Conservation (phyloP, 1,140 invertebrate genomes). For the Hetaerina americana region DNA sequence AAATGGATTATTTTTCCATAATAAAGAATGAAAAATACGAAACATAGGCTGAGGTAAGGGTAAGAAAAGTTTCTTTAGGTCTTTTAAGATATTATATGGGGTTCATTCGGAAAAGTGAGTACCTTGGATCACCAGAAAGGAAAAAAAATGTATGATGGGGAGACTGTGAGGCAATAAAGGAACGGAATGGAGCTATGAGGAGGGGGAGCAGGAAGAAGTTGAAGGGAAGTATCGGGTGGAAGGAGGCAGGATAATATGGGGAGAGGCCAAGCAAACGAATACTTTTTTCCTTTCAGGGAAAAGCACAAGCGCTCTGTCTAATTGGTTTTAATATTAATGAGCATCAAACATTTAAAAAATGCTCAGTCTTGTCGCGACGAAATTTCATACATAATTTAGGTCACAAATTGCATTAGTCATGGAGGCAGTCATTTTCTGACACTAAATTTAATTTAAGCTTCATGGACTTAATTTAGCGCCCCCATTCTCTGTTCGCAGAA, state of each 20-base stretch:
- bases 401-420: neutral
- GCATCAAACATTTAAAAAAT: neutral
- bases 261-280: neutral
- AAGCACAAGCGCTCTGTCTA: neutral
- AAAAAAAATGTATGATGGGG: too few relatives aligned
- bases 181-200: too few relatives aligned
- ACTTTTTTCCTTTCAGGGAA: neutral
- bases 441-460: neutral
- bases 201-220: neutral
- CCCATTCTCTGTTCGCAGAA: too few relatives aligned
- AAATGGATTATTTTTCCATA: too few relatives aligned
- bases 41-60: neutral
- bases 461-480: too few relatives aligned
- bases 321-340: constrained; percentile 1
- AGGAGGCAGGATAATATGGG: neutral
- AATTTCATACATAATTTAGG: neutral
- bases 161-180: too few relatives aligned
- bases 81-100: too few relatives aligned
- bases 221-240: neutral
- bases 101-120: too few relatives aligned
- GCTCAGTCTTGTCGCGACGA: neutral
- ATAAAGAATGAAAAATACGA: too few relatives aligned
- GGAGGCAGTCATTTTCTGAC: neutral
- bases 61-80: too few relatives aligned
- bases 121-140: too few relatives aligned